Evolutionary conservation across 2,888 invertebrate genomes (phyloP).

Genomic region (Orthosia gothica): DNA sequence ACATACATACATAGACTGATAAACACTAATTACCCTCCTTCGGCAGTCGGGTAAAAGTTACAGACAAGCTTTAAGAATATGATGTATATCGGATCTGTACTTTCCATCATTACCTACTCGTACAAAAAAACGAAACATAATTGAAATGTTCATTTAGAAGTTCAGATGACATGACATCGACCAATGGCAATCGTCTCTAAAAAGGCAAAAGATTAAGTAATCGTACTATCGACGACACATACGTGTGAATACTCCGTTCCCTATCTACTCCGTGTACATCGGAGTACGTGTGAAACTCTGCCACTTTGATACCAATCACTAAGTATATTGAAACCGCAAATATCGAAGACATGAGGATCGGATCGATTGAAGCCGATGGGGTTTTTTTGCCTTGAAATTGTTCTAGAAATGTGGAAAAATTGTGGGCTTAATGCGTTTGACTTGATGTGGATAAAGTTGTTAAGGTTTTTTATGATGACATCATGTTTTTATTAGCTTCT

Average conservation of each 20-base stretch:
- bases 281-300: slow-evolving; percentile 71
- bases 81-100: no score
- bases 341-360: slow-evolving; percentile 68
- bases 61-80: no score
- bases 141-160: no score
- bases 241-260: slow-evolving; percentile 11
- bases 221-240: no score
- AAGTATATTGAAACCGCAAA: slow-evolving; percentile 72
- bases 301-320: slow-evolving; percentile 67
- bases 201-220: neutral
- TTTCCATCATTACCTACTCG: no score
- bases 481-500: neutral
- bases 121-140: no score
- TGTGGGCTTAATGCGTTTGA: slow-evolving; percentile 17
- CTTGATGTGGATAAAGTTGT: slow-evolving; percentile 24
- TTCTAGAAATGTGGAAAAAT: slow-evolving; percentile 59
- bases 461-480: slow-evolving; percentile 6
- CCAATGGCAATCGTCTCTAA: neutral
- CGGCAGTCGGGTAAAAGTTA: no score
- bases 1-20: no score
- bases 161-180: neutral
- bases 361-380: slow-evolving; percentile 57
- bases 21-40: no score
- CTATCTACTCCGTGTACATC: slow-evolving; percentile 6
- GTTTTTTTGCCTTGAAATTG: slow-evolving; percentile 40